A percentile compares a stretch with the other conserved stretches of the same genome.
Conservation (phyloP, 2,113 vertebrate species). For the Progne subis region DNA sequence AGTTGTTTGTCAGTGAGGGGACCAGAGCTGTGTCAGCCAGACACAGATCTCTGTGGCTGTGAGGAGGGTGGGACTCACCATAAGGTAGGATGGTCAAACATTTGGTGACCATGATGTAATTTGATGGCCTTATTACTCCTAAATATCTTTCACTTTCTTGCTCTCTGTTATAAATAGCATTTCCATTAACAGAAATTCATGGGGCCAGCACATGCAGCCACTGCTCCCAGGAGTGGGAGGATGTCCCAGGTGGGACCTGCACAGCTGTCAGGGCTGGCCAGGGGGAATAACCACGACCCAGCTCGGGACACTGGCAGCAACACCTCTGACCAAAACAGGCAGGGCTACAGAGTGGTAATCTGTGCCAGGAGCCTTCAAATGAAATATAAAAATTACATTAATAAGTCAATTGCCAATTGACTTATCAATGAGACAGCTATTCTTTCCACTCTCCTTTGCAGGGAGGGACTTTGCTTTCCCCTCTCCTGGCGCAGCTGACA, state of each 20-base stretch:
- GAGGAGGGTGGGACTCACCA: neutral
- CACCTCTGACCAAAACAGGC: neutral
- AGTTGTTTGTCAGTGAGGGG: neutral
- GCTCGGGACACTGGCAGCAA: fast-evolving
- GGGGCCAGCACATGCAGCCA: neutral
- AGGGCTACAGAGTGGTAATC: neutral
- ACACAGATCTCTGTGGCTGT: fast-evolving
- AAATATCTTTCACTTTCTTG: neutral
- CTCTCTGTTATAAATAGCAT: neutral
- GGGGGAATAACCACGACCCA: fast-evolving
- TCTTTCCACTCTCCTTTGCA: neutral
- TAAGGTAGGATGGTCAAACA: neutral
- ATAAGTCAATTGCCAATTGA: neutral
- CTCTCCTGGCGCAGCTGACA: neutral
- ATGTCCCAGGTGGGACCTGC: fast-evolving
- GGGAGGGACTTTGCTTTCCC: neutral
- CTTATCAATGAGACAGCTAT: neutral
- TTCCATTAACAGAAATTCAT: neutral
- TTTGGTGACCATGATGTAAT: neutral
- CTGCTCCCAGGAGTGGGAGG: neutral
- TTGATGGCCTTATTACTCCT: neutral
- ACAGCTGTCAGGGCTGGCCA: neutral
- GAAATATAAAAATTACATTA: neutral
- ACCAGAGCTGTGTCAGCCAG: neutral
- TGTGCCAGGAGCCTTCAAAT: neutral